A percentile compares a stretch with the other conserved stretches of the same genome.
phyloP scores from a whole-genome alignment of 1,140 invertebrate species.

The Listronotus oregonensis region DNA sequence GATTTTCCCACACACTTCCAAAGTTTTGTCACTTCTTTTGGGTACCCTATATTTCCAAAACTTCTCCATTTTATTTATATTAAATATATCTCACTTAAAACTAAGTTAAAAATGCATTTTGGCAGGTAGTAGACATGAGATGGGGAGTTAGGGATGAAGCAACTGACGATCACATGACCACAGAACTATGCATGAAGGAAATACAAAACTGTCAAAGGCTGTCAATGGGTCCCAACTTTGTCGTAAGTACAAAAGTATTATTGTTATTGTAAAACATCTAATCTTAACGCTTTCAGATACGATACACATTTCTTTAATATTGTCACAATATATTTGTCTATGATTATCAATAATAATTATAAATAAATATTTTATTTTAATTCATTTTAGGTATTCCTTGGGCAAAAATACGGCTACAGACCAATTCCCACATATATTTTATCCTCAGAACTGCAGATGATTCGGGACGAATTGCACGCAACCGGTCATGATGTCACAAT shows the following conservation, averaged over 20 bases:
- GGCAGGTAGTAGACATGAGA: conserved; percentile 95
- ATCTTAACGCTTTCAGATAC: too few relatives aligned
- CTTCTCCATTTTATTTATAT: too few relatives aligned
- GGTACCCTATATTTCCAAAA: too few relatives aligned
- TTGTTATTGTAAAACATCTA: background rate
- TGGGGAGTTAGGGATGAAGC: conserved; percentile 97
- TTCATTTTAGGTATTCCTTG: conserved; percentile 80
- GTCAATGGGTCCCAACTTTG: conserved; percentile 98
- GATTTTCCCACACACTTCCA: too few relatives aligned
- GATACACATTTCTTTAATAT: too few relatives aligned
- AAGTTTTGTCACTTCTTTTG: too few relatives aligned
- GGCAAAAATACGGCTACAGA: conserved; percentile 97
- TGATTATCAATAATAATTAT: too few relatives aligned
- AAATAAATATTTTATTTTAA: too few relatives aligned
- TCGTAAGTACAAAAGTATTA: conserved; percentile 54
- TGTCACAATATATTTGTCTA: too few relatives aligned
- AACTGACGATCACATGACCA: conserved; percentile 99
- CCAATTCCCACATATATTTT: conserved; percentile 95
- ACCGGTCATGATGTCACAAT: conserved; percentile 81
- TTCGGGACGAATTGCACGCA: conserved; percentile 80
- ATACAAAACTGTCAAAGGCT: conserved; percentile 96
- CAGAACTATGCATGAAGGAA: conserved; percentile 96
- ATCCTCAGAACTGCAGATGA: conserved; percentile 86
- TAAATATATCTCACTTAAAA: too few relatives aligned
- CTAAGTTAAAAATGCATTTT: background rate